These are phyloP conservation scores for Eudemis profundana DNA, from an alignment of 2,888 invertebrate genomes.

Conservation along the genomic window DNA sequence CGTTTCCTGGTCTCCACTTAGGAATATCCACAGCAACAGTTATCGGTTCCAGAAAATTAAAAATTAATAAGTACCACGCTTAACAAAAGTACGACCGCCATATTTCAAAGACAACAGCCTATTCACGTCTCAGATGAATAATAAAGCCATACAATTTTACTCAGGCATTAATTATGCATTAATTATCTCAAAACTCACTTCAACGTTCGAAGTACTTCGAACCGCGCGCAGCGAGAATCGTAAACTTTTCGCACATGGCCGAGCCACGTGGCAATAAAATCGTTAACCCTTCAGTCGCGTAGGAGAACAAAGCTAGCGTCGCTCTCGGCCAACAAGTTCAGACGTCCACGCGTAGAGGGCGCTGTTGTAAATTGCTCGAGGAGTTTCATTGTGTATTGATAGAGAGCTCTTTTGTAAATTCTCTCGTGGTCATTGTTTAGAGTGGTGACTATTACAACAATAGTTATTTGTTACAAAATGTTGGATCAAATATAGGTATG, in stretches of 20 bases:
- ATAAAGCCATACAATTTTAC: background rate
- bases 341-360: slow-evolving; percentile 11
- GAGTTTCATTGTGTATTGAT: slow-evolving; percentile 4
- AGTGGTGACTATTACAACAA: too few species aligned
- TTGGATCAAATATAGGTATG: too few species aligned
- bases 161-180: background rate
- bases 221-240: background rate
- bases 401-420: slow-evolving; percentile 13
- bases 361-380: slow-evolving; percentile 16
- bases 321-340: slow-evolving; percentile 12
- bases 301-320: slow-evolving; percentile 10
- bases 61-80: background rate
- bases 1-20: too few species aligned
- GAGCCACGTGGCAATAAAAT: slow-evolving; percentile 30
- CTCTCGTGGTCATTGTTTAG: too few species aligned
- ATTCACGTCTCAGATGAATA: background rate
- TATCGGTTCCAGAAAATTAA: too few species aligned
- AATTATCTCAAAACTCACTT: background rate
- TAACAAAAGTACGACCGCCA: background rate
- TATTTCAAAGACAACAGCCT: background rate
- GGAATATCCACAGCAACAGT: too few species aligned
- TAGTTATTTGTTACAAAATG: too few species aligned
- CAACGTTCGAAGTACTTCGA: background rate
- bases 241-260: background rate
- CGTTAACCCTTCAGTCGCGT: slow-evolving; percentile 18